Percentiles rank a stretch among this genome's conserved stretches.
Evolutionary conservation across 2,797 vertebrate species (phyloP).

Genomic region (Apodemus agrarius): DNA sequence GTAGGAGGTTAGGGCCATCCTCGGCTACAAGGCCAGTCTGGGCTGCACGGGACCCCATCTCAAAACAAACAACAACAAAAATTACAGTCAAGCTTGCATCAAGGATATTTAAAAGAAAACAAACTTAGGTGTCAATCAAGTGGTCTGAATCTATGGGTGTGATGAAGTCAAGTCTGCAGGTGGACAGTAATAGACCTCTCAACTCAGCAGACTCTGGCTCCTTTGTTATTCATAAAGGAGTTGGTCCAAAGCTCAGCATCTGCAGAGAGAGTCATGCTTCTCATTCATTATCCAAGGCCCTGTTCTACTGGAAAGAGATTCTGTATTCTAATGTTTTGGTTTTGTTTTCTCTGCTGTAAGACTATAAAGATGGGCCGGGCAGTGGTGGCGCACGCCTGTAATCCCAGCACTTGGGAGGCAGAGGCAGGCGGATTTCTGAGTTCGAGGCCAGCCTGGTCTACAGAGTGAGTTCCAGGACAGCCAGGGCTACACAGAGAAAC

Average conservation of each 20-base stretch:
- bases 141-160: background rate
- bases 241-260: background rate
- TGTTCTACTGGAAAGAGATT: background rate
- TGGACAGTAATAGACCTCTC: background rate
- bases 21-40: background rate
- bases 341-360: background rate
- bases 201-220: background rate
- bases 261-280: background rate
- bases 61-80: background rate
- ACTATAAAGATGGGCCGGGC: background rate
- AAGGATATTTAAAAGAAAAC: conserved; percentile 29
- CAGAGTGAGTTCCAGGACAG: too few relatives aligned
- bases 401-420: too few relatives aligned
- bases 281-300: background rate
- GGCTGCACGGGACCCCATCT: background rate
- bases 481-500: too few relatives aligned
- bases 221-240: background rate
- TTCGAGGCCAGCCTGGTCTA: too few relatives aligned
- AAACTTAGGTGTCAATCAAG: background rate
- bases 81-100: background rate
- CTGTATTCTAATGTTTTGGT: background rate
- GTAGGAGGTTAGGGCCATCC: background rate
- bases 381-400: too few relatives aligned
- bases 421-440: too few relatives aligned
- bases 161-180: background rate